Base-by-base conservation (phyloP, 2,888 invertebrate genomes). In the Scaptomyza parva region DNA sequence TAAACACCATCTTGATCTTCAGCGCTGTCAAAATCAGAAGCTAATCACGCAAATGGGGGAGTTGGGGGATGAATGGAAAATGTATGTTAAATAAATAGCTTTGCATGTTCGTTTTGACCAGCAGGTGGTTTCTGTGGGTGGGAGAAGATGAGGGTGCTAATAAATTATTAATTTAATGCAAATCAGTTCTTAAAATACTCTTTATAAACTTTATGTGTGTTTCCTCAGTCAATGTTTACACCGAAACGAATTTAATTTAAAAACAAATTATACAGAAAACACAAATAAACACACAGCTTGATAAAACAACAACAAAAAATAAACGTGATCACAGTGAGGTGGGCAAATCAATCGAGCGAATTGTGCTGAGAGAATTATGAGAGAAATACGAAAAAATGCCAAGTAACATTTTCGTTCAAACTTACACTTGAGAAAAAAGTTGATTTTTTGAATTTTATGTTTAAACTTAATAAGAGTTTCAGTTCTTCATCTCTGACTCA, bases 1-100 rank as follows among this genome's bases (percentile, higher is more conserved):
- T 14, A 41, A 33, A 33, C 37, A 14, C 43, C 59, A 73, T 74
- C 64, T 58, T 58, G 70, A 82, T 79, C 68, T 61, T 68, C 35
- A 55, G 59, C 41, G 47, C 47, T 53, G 64, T 63, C 41, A 9
- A 40, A 52, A 33, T 20, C 24, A 64, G 39, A 2, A 41, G 45
- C 59, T 55, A 70, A 86, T 76, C 86, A 83, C 69, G 86, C 84
- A 62, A 40, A 54, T 59, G 37, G 68, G 8, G n/a, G n/a, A n/a
- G n/a, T n/a, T 3, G 3, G 2, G 12, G 14, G 20, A 2, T 5
- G 28, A 6, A 0, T 8, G 9, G 28, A 14, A 14, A 30, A 43
- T 54, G 58, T 50, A 50, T 53, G 45, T 37, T 14, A 55, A 30
- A 12, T 47, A 30, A 69, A 59, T 62, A 26, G 14, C 33, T 60